phyloP scores from a whole-genome alignment of 2,888 invertebrate genomes.

The Thysanoteuthis rhombus region DNA sequence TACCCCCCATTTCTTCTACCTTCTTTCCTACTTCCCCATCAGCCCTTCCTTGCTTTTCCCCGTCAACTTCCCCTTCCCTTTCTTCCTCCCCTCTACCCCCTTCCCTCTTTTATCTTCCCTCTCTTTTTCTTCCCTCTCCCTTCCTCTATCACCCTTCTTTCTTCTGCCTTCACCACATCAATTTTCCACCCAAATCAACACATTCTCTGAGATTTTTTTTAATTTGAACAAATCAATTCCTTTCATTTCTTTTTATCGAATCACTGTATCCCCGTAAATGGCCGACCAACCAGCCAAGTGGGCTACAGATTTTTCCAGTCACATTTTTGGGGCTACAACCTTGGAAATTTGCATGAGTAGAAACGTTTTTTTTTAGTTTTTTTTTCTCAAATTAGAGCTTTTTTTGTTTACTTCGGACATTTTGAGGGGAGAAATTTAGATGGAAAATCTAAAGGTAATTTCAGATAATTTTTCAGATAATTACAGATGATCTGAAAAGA shows the following conservation, averaged over 20 bases:
- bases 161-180: not conserved
- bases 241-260: not conserved
- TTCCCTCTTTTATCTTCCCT: not conserved
- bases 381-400: too few relatives aligned
- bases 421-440: too few relatives aligned
- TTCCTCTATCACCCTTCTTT: not conserved
- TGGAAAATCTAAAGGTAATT: too few relatives aligned
- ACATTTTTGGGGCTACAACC: too few relatives aligned
- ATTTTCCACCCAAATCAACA: not conserved
- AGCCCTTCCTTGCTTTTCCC: not conserved
- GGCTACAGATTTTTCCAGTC: too few relatives aligned
- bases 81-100: not conserved
- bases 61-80: not conserved
- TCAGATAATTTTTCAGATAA: too few relatives aligned
- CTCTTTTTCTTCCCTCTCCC: not conserved
- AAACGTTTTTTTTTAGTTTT: too few relatives aligned
- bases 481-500: too few relatives aligned
- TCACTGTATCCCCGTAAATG: too few relatives aligned
- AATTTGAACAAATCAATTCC: not conserved
- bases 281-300: too few relatives aligned
- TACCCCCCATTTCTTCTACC: not conserved
- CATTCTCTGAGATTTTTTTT: not conserved
- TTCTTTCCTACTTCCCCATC: not conserved
- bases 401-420: too few relatives aligned
- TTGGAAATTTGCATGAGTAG: too few relatives aligned